Evolutionary conservation across 1,140 invertebrate genomes (phyloP).

Genomic region (Drosophila ananassae): DNA sequence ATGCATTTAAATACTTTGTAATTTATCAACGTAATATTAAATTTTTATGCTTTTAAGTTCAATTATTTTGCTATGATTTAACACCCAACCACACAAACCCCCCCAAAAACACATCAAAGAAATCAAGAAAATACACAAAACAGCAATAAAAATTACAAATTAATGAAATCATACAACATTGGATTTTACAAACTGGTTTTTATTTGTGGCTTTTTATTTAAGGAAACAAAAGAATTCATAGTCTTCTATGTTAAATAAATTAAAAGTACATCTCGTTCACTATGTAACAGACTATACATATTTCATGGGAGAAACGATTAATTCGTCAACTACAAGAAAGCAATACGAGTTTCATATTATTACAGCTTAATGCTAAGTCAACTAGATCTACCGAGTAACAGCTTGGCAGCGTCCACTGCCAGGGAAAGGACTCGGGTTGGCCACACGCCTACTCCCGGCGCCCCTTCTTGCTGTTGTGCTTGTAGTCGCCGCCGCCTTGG

Average conservation of each 20-base stretch:
- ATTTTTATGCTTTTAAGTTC: constrained; percentile 74
- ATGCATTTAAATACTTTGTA: constrained; percentile 74
- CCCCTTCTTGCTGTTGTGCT: constrained; percentile 56
- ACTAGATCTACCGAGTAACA: constrained; percentile 52
- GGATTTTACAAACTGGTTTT: constrained; percentile 51
- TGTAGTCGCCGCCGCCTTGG: constrained; percentile 68
- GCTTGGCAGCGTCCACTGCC: constrained; percentile 23
- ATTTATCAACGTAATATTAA: constrained; percentile 58
- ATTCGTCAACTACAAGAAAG: neutral
- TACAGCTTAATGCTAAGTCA: constrained; percentile 41
- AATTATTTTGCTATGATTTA: constrained; percentile 55
- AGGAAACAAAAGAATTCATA: constrained; percentile 37
- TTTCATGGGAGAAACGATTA: constrained; percentile 8
- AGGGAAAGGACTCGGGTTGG: constrained; percentile 20
- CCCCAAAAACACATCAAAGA: neutral
- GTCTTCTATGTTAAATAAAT: constrained; percentile 56
- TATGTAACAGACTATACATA: constrained; percentile 67
- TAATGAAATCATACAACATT: constrained; percentile 34
- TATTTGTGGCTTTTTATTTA: constrained; percentile 43
- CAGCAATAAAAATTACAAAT: constrained; percentile 54
- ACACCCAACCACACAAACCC: constrained; percentile 41
- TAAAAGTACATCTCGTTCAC: constrained; percentile 55
- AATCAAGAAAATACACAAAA: constrained; percentile 51
- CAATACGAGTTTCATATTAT: constrained; percentile 22
- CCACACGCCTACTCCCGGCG: constrained; percentile 41